Base-by-base conservation (phyloP, 2,888 invertebrate genomes). In the Laspeyria flexula region DNA sequence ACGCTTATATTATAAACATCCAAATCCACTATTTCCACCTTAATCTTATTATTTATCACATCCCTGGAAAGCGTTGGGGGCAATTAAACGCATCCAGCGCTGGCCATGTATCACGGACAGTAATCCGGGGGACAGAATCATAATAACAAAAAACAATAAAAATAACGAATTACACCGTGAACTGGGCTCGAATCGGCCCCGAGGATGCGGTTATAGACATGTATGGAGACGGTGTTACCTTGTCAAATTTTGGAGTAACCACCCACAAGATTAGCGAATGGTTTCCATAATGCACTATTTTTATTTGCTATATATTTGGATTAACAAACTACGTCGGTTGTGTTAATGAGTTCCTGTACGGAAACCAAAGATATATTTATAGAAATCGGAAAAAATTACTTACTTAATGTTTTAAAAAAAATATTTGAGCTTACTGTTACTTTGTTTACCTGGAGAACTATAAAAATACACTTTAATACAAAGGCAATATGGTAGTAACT, bases 141-240 rank as follows among this genome's bases (percentile, higher is more conserved):
- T 91, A 91, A 91, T 91, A 92, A 92, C 89, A 90, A 91, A 91
- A 91, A 92, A 91, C 90, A 90, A 92, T 91, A 91, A 92, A 92
- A 92, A 90, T 92, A 92, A 92, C 88, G 88, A 87, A 92, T 91
- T 87, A 88, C 88, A 81, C 85, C 85, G 86, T 79, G 89, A 86
- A 88, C 87, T 85, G 79, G 73, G 85, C 83, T 81, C 65, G 87
- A 80, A 85, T 86, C 75, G 85, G 85, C 79, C 77, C 75, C 65
- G 78, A 81, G 81, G 75, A 75, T 65, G 66, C 49, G 45, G 31
- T 55, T 55, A 74, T 43, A 18, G 65, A 18, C 23, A 13, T 23
- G 1, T 0, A 50, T 79, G 77, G 86, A 85, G 81, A 65, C 43
- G 69, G 0, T 43, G 6, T 60, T 57, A 1, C 0, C 18, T 3